Percentiles rank a stretch among this genome's conserved stretches.
phyloP scores from a whole-genome alignment of 2,888 invertebrate genomes.

The Parnassius mnemosyne region DNA sequence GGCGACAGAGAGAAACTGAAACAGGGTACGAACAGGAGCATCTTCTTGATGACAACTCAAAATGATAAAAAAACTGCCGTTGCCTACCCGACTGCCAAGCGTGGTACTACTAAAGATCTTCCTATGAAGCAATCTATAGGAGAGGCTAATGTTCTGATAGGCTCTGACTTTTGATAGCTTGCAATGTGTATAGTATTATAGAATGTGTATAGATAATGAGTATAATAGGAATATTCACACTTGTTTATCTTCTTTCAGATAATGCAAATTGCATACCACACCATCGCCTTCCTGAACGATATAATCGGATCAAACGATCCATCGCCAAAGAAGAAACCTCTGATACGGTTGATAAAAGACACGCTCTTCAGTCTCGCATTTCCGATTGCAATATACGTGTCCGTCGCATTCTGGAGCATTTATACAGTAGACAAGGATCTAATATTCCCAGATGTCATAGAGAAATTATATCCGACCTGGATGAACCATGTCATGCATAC shows the following conservation, averaged over 20 bases:
- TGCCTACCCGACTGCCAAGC: no score
- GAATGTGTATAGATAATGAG: background rate
- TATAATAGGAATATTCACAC: background rate
- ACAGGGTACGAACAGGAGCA: no score
- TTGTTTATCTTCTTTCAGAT: constrained; percentile 74
- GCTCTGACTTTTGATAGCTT: no score
- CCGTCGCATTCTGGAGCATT: constrained; percentile 90
- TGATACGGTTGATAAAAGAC: constrained; percentile 84
- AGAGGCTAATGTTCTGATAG: no score
- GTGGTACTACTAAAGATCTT: no score
- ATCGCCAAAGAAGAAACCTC: constrained; percentile 77
- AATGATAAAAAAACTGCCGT: no score
- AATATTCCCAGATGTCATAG: constrained; percentile 90
- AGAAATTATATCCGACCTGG: constrained; percentile 91
- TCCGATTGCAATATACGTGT: constrained; percentile 89
- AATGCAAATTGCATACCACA: constrained; percentile 87
- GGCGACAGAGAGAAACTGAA: no score
- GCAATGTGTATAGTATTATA: no score
- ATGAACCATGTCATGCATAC: constrained; percentile 95
- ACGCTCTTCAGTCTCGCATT: constrained; percentile 84
- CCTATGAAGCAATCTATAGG: no score
- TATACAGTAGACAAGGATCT: constrained; percentile 91
- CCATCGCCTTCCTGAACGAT: constrained; percentile 86
- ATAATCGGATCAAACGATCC: constrained; percentile 84
- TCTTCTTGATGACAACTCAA: no score